Evolutionary conservation across 2,888 invertebrate genomes (phyloP), one percentile per base, ranked within the genome.

Genomic region (Electrophaes corylata): DNA sequence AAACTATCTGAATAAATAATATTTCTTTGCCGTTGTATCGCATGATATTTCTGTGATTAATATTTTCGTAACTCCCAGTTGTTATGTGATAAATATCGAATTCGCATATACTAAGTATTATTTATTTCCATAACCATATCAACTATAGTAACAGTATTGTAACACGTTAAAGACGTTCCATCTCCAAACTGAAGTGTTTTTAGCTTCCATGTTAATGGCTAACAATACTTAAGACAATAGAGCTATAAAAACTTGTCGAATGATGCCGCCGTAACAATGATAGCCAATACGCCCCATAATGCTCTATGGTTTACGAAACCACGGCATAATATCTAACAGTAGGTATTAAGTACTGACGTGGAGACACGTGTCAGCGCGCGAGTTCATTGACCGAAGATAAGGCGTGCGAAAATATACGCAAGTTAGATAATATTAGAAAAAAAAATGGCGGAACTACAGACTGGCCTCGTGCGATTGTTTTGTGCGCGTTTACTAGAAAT

Each of bases 381-480:
- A 71, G 83, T 79, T 86, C 76, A 81, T 80, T 69, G 86, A 84
- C 84, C 87, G 71, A 71, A 72, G 88, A 88, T 88, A 89, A 88
- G 81, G 75, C 76, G 77, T 81, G 84, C 86, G 73, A 86, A 88
- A 88, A 86, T 80, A 83, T 79, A 78, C 63, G 67, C 79, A 75
- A 76, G 75, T 86, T 86, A 87, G 86, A 88, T 88, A 88, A 88
- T 88, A 88, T 88, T 89, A 87, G 86, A 86, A 84, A 79, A 55
- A 29, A 54, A 71, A 82, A 83, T 86, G 83, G 81, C 81, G 80
- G 80, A 76, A 67, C 60, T 49, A 55, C 49, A 66, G 66, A 70
- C 69, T 67, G 67, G 62, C 76, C 70, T 69, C 66, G 68, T 70
- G 66, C 71, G 66, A 62, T 66, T 69, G 67, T 65, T 71, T 69